Percentiles rank a stretch among this genome's conserved stretches.
Evolutionary conservation across 2,113 vertebrate species (phyloP).

Genomic region (Aegotheles bennettii): DNA sequence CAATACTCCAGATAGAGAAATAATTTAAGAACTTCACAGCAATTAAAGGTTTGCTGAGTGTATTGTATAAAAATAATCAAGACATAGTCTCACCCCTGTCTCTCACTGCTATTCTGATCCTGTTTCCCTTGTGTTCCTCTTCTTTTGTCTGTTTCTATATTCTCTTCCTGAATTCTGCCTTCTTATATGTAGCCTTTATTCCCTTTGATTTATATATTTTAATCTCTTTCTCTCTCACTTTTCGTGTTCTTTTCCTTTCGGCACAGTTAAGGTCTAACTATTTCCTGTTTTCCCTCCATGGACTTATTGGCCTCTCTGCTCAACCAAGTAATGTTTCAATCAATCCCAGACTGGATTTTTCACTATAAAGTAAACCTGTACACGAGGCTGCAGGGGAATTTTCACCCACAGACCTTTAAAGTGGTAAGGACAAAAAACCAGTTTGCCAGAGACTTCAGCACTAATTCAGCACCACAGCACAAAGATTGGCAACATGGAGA

Average conservation of each 20-base stretch:
- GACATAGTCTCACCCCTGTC: not conserved
- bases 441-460: not conserved
- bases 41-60: not conserved
- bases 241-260: not conserved
- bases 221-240: not conserved
- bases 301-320: not conserved
- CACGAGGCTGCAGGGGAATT: not conserved
- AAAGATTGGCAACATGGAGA: slow-evolving; percentile 32
- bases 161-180: not conserved
- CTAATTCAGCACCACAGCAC: not conserved
- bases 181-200: not conserved
- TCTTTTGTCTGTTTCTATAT: not conserved
- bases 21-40: slow-evolving; percentile 15
- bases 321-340: not conserved
- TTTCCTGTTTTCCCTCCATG: not conserved
- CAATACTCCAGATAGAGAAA: not conserved
- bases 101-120: not conserved
- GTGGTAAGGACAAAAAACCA: not conserved
- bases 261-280: not conserved
- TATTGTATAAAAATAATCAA: not conserved
- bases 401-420: not conserved
- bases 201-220: not conserved
- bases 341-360: slow-evolving; percentile 8
- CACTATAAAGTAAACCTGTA: not conserved
- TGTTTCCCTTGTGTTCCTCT: not conserved